Evolutionary conservation across 2,888 invertebrate species (phyloP).

Genomic region (Merodon equestris): DNA sequence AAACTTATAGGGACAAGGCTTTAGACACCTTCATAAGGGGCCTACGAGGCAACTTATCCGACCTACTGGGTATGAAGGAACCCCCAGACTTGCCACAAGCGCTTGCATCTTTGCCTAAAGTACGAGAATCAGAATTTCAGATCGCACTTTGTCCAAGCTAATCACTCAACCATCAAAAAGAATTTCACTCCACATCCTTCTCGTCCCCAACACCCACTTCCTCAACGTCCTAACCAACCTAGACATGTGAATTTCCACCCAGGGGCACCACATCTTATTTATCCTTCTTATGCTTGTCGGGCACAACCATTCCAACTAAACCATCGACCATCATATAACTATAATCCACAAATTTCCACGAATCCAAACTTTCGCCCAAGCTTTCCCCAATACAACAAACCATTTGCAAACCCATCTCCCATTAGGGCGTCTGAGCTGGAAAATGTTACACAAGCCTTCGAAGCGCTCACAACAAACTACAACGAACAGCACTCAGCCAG

Average conservation of each 20-base stretch:
- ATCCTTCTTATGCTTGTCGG: background rate
- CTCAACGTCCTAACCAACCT: background rate
- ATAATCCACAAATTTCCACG: no score
- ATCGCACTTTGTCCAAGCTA: background rate
- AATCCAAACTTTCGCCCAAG: no score
- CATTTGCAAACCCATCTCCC: constrained; percentile 1
- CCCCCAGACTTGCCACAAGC: no score
- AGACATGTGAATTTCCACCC: background rate
- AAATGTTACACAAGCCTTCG: no score
- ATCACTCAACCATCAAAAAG: background rate
- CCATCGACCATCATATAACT: no score
- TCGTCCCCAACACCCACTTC: background rate
- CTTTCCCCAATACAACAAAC: background rate
- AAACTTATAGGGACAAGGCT: no score
- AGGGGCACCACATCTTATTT: background rate
- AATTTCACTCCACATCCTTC: constrained; percentile 2
- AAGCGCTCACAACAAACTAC: no score
- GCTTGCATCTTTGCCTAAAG: no score
- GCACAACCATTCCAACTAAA: background rate
- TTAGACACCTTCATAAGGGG: no score
- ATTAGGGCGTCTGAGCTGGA: background rate
- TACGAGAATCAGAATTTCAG: constrained; percentile 1
- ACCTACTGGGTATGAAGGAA: no score
- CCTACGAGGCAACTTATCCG: background rate
- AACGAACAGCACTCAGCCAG: no score